Percentiles rank a stretch among this genome's conserved stretches.
phyloP scores from a whole-genome alignment of 2,888 invertebrate genomes.

The Sarcophaga variegata region DNA sequence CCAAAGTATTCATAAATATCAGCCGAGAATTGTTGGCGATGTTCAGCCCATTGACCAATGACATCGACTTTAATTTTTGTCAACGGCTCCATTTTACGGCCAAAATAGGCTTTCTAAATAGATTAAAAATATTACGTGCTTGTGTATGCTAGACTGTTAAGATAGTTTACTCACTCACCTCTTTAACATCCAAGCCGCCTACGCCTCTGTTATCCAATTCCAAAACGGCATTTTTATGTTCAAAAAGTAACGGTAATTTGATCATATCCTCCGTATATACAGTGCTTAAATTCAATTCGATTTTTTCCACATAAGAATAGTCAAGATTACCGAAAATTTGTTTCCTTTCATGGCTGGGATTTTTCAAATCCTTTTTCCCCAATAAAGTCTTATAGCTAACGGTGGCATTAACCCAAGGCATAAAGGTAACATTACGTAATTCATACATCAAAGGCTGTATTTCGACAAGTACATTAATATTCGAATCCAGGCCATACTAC shows the following conservation, averaged over 20 bases:
- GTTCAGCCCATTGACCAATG: conserved; percentile 79
- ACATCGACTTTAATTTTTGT: conserved; percentile 77
- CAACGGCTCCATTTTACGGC: conserved; percentile 76
- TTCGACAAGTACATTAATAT: conserved; percentile 78
- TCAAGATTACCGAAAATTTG: conserved; percentile 77
- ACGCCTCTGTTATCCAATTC: conserved; percentile 75
- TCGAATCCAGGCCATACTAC: conserved; percentile 77
- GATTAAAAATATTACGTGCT: neutral
- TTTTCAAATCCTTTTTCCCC: conserved; percentile 74
- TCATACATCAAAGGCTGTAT: conserved; percentile 78
- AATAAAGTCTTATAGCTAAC: conserved; percentile 77
- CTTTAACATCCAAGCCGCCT: conserved; percentile 75
- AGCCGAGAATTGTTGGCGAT: conserved; percentile 75
- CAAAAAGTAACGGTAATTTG: conserved; percentile 75
- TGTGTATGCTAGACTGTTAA: neutral
- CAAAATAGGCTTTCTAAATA: conserved; percentile 76
- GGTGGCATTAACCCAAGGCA: conserved; percentile 77
- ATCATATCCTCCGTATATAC: conserved; percentile 71
- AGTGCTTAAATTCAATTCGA: conserved; percentile 74
- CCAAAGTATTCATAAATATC: conserved; percentile 79
- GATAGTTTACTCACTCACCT: conserved; percentile 66
- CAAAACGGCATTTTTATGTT: conserved; percentile 76
- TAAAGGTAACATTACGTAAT: conserved; percentile 76
- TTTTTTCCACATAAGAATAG: conserved; percentile 77
- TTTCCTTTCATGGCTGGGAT: conserved; percentile 75